Evolutionary conservation across 2,888 invertebrate species (phyloP), one percentile per base, ranked within the genome.

Genomic region (Mesorhabditis sp.): DNA sequence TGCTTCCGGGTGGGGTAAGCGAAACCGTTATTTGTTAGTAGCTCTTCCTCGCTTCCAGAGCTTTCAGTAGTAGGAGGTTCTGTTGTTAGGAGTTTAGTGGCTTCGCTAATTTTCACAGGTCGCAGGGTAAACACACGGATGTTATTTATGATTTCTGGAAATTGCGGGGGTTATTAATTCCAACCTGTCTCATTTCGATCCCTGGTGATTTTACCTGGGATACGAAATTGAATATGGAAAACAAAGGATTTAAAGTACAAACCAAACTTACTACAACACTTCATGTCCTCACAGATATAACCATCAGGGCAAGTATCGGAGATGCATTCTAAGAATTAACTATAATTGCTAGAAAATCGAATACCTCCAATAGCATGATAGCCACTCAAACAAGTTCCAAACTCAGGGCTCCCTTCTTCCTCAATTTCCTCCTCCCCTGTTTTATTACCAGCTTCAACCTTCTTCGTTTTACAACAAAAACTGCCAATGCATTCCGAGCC

Each of bases 401-500:
- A 62, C 13, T 62, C 63, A 28, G 58, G 58, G n/a, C 58, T 50
- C n/a, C 58, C 58, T n/a, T 50, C 58, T 50, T 50, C 58, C n/a
- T 50, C 58, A 50, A 50, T 50, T n/a, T 50, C 58, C 58, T 62
- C 63, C 41, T 62, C 63, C 10, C 13, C 50, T 13, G 50, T 50
- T 10, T 7, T 13, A 7, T 50, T 13, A 13, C 10, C 13, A 3
- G 50, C 1, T 13, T 7, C 13, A 7, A 13, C 7, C 50, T 50
- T 13, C 50, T n/a, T 62, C 63, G 63, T n/a, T 62, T 62, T 62
- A 62, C 81, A 81, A 70, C 81, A 81, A 64, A 77, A 76, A 2
- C 76, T 76, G 65, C 76, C 79, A 43, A 81, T 75, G 63, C 81
- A 81, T 68, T 80, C 78, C 0, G 80, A 75, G 6, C 78, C 79